Conservation (phyloP, 2,888 invertebrate species). For the Acleris laterana region DNA sequence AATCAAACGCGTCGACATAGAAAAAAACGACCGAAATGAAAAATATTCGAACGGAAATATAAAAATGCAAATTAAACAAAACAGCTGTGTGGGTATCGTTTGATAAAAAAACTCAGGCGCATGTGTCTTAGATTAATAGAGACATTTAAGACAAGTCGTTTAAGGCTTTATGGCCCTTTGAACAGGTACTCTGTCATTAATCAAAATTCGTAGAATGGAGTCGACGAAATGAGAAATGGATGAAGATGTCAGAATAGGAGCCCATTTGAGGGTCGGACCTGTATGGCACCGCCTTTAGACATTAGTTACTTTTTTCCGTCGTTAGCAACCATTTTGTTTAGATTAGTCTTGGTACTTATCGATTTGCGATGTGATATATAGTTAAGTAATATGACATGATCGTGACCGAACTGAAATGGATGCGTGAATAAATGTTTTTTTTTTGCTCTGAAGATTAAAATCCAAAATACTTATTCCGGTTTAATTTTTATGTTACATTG, state of each 20-base stretch:
- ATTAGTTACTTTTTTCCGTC: slow-evolving; percentile 24
- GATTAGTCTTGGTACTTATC: slow-evolving; percentile 7
- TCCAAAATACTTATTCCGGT: too few species aligned
- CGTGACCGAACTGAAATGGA: too few species aligned
- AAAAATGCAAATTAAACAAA: slow-evolving; percentile 67
- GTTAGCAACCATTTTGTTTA: slow-evolving; percentile 33
- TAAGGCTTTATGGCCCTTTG: slow-evolving; percentile 51
- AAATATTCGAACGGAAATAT: slow-evolving; percentile 56
- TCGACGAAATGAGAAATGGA: slow-evolving; percentile 55
- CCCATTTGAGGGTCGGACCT: slow-evolving; percentile 35
- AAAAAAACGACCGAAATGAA: slow-evolving; percentile 42
- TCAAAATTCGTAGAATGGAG: slow-evolving; percentile 70
- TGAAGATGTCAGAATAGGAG: slow-evolving; percentile 51
- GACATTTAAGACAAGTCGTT: slow-evolving; percentile 74
- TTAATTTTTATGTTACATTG: too few species aligned
- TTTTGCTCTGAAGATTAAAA: too few species aligned
- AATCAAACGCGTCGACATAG: slow-evolving; percentile 36
- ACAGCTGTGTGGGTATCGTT: slow-evolving; percentile 58
- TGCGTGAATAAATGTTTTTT: too few species aligned
- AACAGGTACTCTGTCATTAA: slow-evolving; percentile 77
- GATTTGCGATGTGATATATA: neutral
- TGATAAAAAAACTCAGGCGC: slow-evolving; percentile 54
- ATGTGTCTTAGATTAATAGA: slow-evolving; percentile 71
- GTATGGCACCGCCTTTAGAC: slow-evolving; percentile 34
- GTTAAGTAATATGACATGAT: neutral